Conservation (phyloP, 2,113 vertebrate genomes). For the Psammodynastes pulverulentus region DNA sequence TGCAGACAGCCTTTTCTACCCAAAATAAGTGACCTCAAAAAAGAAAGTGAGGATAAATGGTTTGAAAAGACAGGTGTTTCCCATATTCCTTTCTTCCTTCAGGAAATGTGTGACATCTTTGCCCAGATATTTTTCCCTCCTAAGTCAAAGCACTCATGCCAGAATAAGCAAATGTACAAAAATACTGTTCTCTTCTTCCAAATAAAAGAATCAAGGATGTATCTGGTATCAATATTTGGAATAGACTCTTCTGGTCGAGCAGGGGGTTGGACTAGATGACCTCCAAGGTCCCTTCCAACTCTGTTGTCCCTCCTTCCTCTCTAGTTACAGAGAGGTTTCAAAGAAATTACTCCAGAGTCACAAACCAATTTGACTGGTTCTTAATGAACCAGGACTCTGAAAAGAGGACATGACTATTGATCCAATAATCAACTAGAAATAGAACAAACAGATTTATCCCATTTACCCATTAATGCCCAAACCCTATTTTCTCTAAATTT, state of each 20-base stretch:
- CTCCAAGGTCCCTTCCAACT: no score
- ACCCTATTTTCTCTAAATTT: background rate
- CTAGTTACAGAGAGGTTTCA: background rate
- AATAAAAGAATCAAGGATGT: background rate
- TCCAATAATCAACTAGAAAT: background rate
- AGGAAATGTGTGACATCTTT: background rate
- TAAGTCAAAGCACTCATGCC: background rate
- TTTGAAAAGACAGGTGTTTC: background rate
- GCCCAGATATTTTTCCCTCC: background rate
- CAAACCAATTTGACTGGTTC: background rate
- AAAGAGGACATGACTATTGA: background rate
- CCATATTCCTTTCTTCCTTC: background rate
- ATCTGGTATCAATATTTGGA: background rate
- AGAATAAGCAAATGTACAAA: background rate
- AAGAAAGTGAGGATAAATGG: background rate
- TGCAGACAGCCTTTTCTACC: background rate
- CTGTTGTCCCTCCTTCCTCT: background rate
- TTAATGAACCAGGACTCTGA: background rate
- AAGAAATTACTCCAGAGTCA: background rate
- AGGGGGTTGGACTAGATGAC: no score
- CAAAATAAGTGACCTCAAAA: background rate
- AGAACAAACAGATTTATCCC: background rate
- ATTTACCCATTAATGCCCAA: background rate
- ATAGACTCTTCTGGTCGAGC: no score
- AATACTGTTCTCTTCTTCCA: background rate